Percentiles rank a stretch among this genome's conserved stretches.
Conservation (phyloP, 2,797 vertebrate species). For the Propithecus deckenii region DNA sequence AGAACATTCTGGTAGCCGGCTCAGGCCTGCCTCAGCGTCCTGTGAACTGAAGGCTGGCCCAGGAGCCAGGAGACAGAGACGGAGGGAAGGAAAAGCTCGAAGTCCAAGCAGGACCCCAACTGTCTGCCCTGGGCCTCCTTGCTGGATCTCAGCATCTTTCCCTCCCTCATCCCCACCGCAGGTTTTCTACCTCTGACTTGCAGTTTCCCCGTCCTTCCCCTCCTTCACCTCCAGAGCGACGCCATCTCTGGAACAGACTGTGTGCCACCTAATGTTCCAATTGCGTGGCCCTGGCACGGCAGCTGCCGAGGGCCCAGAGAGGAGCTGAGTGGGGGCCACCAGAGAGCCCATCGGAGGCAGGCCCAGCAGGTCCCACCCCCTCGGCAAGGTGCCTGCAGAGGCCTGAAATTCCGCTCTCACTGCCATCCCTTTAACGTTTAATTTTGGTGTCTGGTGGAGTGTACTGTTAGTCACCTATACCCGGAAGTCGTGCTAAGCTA, state of each 20-base stretch:
- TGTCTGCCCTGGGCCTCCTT: background rate
- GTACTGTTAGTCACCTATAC: background rate
- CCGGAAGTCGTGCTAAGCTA: background rate
- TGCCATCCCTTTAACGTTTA: background rate
- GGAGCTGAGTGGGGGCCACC: too few species aligned
- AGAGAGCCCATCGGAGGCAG: fast-evolving
- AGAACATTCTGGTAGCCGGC: background rate
- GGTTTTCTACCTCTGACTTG: background rate
- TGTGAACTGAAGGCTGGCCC: background rate
- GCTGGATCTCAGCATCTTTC: fast-evolving
- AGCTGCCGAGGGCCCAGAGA: background rate
- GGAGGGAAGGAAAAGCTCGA: background rate
- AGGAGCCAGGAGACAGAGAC: background rate
- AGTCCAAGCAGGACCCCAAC: background rate
- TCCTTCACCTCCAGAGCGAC: fast-evolving
- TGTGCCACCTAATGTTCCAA: fast-evolving
- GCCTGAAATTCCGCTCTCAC: background rate
- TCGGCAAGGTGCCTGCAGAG: background rate
- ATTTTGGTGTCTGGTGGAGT: background rate
- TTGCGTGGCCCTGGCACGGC: too few species aligned
- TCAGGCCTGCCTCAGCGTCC: constrained; percentile 28
- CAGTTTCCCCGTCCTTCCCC: background rate
- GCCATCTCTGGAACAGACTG: background rate
- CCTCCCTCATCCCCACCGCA: background rate
- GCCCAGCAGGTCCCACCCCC: background rate